A percentile compares a stretch with the other conserved stretches of the same genome.
Conservation (phyloP, 2,113 vertebrate genomes). For the Chloropsis cyanopogon region DNA sequence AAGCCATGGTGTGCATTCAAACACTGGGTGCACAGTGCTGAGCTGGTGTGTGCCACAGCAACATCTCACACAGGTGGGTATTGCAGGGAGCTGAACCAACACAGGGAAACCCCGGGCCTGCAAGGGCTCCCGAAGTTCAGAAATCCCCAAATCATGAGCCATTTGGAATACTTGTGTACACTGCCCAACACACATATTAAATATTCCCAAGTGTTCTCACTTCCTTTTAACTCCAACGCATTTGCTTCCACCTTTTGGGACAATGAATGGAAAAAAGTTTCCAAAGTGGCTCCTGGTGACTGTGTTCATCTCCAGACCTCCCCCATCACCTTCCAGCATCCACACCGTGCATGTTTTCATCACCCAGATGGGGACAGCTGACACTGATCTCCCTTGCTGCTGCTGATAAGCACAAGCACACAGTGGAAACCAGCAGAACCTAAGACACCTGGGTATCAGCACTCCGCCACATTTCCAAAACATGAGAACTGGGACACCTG, state of each 20-base stretch:
- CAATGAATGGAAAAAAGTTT: neutral
- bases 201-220: neutral
- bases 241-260: neutral
- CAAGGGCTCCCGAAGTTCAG: neutral
- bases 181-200: neutral
- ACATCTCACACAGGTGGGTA: neutral
- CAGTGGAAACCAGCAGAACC: neutral
- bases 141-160: neutral
- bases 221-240: neutral
- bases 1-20: neutral
- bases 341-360: rapidly evolving
- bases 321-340: rapidly evolving
- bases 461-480: neutral
- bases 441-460: neutral
- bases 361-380: neutral
- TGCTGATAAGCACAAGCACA: neutral
- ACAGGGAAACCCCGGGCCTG: neutral
- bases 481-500: neutral
- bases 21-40: neutral
- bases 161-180: neutral
- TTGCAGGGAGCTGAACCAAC: neutral
- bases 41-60: neutral
- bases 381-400: rapidly evolving
- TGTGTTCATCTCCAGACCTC: neutral
- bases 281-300: neutral